These are phyloP conservation scores for Enoplosus armatus DNA, from an alignment of 2,797 vertebrate species.

Conservation along the genomic window DNA sequence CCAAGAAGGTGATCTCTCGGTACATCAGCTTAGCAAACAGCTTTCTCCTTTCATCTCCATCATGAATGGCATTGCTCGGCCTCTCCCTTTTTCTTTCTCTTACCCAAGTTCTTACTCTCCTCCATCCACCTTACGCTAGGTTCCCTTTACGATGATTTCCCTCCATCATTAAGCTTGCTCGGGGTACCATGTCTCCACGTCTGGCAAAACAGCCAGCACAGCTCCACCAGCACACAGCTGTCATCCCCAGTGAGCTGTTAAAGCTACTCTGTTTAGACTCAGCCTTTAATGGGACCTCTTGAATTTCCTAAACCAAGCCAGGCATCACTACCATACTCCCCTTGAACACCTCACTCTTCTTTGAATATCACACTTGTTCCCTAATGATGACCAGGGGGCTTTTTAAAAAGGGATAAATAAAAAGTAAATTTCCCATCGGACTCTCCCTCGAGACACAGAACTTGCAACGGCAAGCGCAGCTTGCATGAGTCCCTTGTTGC, in stretches of 20 bases:
- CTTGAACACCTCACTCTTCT: conserved; percentile 70
- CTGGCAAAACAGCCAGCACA: conserved; percentile 50
- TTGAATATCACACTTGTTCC: conserved; percentile 76
- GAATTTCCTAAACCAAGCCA: conserved; percentile 76
- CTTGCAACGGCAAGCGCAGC: conserved; percentile 13
- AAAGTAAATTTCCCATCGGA: conserved; percentile 57
- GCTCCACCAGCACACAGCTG: conserved; percentile 76
- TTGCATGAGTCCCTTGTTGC: conserved; percentile 54
- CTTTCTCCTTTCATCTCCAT: conserved; percentile 42
- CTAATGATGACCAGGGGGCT: conserved; percentile 69
- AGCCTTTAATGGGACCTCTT: conserved; percentile 80
- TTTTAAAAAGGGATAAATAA: conserved; percentile 64
- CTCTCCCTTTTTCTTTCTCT: conserved; percentile 26
- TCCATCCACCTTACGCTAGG: conserved; percentile 44
- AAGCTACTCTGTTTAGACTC: conserved; percentile 80
- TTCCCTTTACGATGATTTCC: conserved; percentile 54
- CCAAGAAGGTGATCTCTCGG: not conserved
- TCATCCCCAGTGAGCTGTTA: conserved; percentile 77
- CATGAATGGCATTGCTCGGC: conserved; percentile 27
- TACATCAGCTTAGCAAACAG: conserved; percentile 4
- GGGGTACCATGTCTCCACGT: conserved; percentile 48
- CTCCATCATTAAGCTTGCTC: conserved; percentile 61
- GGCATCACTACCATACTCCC: conserved; percentile 67
- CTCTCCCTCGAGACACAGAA: conserved; percentile 44
- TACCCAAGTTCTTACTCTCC: conserved; percentile 29